A percentile compares a stretch with the other conserved stretches of the same genome.
phyloP scores from a whole-genome alignment of 2,888 invertebrate species.

The Dioctria linearis region DNA sequence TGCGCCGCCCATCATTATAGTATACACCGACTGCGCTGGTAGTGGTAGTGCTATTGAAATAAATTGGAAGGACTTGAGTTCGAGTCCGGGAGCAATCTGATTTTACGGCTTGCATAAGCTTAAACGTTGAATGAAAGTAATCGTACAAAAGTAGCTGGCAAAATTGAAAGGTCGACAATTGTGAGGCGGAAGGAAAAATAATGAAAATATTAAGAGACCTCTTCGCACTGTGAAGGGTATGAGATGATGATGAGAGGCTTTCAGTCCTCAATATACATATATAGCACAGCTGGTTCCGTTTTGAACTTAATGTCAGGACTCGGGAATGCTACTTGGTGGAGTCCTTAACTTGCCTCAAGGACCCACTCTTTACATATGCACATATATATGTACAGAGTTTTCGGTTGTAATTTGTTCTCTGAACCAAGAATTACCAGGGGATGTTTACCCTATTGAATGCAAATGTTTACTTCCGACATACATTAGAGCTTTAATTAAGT shows the following conservation, averaged over 20 bases:
- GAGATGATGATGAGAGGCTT: too few relatives aligned
- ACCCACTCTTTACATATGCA: not conserved
- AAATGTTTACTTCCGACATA: conserved; percentile 48
- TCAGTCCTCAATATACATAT: not conserved
- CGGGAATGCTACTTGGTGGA: not conserved
- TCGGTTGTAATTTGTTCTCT: conserved; percentile 8
- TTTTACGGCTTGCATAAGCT: not conserved
- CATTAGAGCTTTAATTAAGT: conserved; percentile 43
- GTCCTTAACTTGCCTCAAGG: conserved; percentile 40
- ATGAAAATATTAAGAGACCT: conserved; percentile 16
- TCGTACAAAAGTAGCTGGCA: not conserved
- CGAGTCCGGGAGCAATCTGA: conserved; percentile 7
- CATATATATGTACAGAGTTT: not conserved
- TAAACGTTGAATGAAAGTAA: not conserved
- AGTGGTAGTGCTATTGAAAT: not conserved
- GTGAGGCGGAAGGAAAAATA: conserved; percentile 4
- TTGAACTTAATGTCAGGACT: not conserved
- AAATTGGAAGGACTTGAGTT: not conserved
- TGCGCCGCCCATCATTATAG: not conserved
- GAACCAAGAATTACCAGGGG: conserved; percentile 11
- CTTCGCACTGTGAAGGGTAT: not conserved
- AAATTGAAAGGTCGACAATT: not conserved
- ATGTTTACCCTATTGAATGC: conserved; percentile 48
- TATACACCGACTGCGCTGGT: too few relatives aligned
- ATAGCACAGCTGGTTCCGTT: not conserved